phyloP scores from a whole-genome alignment of 2,797 vertebrate species.

The Alectoris magna region DNA sequence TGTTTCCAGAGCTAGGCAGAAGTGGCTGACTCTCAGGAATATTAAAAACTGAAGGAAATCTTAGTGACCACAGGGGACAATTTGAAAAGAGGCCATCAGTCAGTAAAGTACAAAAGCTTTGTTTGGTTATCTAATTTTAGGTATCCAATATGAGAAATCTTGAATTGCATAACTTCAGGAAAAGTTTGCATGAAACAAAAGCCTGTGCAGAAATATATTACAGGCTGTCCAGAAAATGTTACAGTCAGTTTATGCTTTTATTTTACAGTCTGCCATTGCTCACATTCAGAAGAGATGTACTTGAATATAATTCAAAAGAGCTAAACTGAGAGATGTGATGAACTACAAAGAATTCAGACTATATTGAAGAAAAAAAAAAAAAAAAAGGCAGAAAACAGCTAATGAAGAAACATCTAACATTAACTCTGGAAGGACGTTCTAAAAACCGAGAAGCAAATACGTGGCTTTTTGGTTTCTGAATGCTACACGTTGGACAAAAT shows the following conservation, averaged over 20 bases:
- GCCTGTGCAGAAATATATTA: not conserved
- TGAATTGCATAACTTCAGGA: not conserved
- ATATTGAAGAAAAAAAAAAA: not conserved
- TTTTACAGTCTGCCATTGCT: not conserved
- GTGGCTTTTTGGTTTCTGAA: not conserved
- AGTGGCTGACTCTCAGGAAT: not conserved
- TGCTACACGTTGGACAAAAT: not conserved
- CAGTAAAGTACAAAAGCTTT: not conserved
- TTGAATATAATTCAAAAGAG: not conserved
- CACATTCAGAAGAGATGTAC: not conserved
- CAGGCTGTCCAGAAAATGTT: not conserved
- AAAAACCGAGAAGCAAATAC: not conserved
- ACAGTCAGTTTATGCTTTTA: not conserved
- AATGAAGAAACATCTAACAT: not conserved
- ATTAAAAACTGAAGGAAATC: not conserved
- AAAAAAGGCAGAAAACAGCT: not conserved
- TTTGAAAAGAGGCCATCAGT: not conserved
- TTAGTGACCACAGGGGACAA: not conserved
- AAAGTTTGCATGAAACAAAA: not conserved
- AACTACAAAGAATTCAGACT: not conserved
- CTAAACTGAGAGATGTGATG: not conserved
- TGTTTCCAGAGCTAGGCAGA: not conserved
- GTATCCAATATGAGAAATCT: not conserved
- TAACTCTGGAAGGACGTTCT: not conserved
- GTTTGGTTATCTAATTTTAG: not conserved